phyloP scores from a whole-genome alignment of 2,888 invertebrate species.

The Congeria kusceri region DNA sequence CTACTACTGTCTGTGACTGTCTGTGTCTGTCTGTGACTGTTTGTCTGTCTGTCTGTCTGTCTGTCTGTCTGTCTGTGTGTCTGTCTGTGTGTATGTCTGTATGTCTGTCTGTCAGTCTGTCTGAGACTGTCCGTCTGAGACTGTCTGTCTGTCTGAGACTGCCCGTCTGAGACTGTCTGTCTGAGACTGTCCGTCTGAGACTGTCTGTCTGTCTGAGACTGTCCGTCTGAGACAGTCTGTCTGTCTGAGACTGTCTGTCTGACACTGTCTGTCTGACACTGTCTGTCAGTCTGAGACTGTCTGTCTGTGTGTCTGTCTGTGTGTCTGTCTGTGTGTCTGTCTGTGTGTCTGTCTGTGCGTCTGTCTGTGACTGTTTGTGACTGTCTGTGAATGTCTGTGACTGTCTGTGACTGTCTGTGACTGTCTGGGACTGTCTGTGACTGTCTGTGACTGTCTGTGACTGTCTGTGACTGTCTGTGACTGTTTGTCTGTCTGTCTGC shows the following conservation, averaged over 20 bases:
- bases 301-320: too few relatives aligned
- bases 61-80: constrained; percentile 1
- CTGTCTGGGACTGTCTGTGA: too few relatives aligned
- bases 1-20: background rate
- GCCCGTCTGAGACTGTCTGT: too few relatives aligned
- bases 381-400: too few relatives aligned
- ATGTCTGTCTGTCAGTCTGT: background rate
- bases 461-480: background rate
- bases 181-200: background rate
- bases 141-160: background rate
- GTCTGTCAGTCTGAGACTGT: background rate
- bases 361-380: too few relatives aligned
- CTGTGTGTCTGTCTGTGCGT: too few relatives aligned
- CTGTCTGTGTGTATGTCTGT: too few relatives aligned
- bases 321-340: too few relatives aligned
- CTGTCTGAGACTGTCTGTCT: background rate
- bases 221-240: background rate
- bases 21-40: too few relatives aligned
- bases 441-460: background rate
- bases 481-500: too few relatives aligned
- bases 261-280: background rate
- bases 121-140: background rate
- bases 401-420: too few relatives aligned
- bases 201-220: background rate
- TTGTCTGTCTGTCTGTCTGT: constrained; percentile 3